Evolutionary conservation across 1,140 invertebrate species (phyloP), one percentile per base, ranked within the genome.

Genomic region (Drosophila azteca): DNA sequence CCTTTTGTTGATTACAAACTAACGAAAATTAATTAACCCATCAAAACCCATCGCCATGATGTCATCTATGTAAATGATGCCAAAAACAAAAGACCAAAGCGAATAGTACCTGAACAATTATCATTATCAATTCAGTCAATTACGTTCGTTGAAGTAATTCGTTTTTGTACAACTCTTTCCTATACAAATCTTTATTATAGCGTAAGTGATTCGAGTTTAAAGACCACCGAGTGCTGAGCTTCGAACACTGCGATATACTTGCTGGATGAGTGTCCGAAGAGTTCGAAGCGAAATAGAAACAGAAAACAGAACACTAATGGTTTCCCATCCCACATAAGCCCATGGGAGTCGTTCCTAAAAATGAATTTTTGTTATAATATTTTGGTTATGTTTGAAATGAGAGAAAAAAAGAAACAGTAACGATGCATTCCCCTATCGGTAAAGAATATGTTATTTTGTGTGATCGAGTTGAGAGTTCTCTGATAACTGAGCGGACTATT

Each of bases 1-100:
- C 83, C 83, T 87, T 88, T 88, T 87, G 83, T 87, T 77, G 80
- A 88, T 87, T 87, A 88, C 83, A 87, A 87, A 87, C 83, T 88
- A 88, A 87, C 58, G 63, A 64, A 8, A 17, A 54, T 7, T 26
- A 69, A 66, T 39, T 39, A 20, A 20, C 17, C 17, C 48, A 55
- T n/a, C 9, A 48, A 22, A 31, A 53, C 39, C 26, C 31, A 20
- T 13, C 6, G 31, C 39, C 22, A 22, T 46, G 43, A 1, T 24
- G 17, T 1, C 17, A 20, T 1, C 26, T 20, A 20, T 1, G 17
- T 20, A 43, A 29, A 26, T 13, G 35, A 39, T 13, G 35, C 3
- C 35, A 39, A 24, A 45, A n/a, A 41, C 17, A 41, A 31, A 53
- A 20, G 46, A 61, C 20, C 8, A 53, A 13, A 59, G 52, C 13